phyloP scores from a whole-genome alignment of 1,140 invertebrate species.

The Acarapis woodi region DNA sequence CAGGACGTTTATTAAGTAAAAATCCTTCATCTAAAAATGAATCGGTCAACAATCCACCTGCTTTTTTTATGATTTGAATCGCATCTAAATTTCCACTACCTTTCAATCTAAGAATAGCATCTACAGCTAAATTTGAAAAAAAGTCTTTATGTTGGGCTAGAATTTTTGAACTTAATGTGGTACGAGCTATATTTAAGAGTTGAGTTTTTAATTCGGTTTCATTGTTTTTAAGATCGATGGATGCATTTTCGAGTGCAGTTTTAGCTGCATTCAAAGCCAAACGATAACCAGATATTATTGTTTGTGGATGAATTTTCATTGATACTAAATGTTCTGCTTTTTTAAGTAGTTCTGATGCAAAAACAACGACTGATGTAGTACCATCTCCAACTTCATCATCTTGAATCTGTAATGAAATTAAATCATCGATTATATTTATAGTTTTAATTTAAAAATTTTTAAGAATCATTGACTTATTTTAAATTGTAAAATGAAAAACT shows the following conservation, averaged over 20 bases:
- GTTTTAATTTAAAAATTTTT: not conserved
- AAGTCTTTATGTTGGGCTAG: constrained; percentile 88
- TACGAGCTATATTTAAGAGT: constrained; percentile 83
- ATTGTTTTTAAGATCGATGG: constrained; percentile 35
- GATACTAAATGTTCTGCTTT: constrained; percentile 81
- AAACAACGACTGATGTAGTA: constrained; percentile 89
- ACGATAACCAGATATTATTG: constrained; percentile 81
- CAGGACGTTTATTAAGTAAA: constrained; percentile 81
- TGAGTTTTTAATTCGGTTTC: constrained; percentile 50
- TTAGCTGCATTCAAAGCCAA: constrained; percentile 50
- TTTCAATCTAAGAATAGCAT: constrained; percentile 77
- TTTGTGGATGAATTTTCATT: constrained; percentile 92
- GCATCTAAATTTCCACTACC: constrained; percentile 78
- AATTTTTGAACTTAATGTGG: constrained; percentile 94
- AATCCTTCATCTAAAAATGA: constrained; percentile 97
- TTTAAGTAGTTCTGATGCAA: constrained; percentile 74
- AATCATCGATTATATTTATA: constrained; percentile 5
- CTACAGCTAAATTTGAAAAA: constrained; percentile 76
- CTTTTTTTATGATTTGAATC: constrained; percentile 92
- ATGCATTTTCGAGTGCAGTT: constrained; percentile 39
- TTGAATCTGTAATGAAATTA: constrained; percentile 33
- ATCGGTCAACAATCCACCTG: constrained; percentile 63
- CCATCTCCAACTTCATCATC: constrained; percentile 99
- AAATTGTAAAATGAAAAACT: constrained; percentile 2
- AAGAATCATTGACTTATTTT: not conserved